Conservation (phyloP, 2,888 invertebrate genomes). For the Drosophila pseudotalamancana region DNA sequence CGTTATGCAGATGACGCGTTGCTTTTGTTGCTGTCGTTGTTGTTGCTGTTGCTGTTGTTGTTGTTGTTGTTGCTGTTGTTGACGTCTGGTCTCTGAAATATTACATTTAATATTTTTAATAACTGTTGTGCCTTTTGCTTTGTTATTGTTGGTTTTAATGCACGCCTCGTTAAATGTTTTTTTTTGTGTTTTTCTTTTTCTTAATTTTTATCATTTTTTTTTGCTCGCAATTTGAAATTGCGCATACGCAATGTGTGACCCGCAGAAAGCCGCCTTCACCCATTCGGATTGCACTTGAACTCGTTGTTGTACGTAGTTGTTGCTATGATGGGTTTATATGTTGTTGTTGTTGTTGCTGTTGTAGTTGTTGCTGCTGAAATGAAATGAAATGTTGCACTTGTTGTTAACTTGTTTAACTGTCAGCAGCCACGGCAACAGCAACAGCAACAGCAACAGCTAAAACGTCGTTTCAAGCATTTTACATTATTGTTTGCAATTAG, state of each 20-base stretch:
- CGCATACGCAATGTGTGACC: slow-evolving; percentile 75
- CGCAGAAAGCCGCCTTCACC: slow-evolving; percentile 12
- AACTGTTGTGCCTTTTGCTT: slow-evolving; percentile 27
- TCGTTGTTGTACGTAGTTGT: slow-evolving; percentile 32
- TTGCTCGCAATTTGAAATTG: slow-evolving; percentile 53
- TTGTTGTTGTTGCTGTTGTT: slow-evolving; percentile 19
- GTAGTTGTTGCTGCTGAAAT: slow-evolving; percentile 12
- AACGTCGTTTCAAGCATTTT: slow-evolving; percentile 41
- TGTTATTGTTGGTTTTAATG: slow-evolving; percentile 58
- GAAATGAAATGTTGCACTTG: slow-evolving; percentile 59
- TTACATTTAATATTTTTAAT: slow-evolving; percentile 72
- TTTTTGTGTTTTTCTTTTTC: slow-evolving; percentile 6
- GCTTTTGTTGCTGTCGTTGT: slow-evolving; percentile 32
- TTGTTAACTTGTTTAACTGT: slow-evolving; percentile 60
- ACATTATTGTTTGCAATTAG: slow-evolving; percentile 67
- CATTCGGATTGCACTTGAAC: slow-evolving; percentile 65
- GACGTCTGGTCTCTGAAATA: slow-evolving; percentile 53
- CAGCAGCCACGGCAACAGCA: slow-evolving; percentile 32
- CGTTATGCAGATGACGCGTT: slow-evolving; percentile 74
- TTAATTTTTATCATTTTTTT: slow-evolving; percentile 11
- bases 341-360: slow-evolving; percentile 27
- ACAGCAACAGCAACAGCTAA: slow-evolving; percentile 9
- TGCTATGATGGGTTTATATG: slow-evolving; percentile 35
- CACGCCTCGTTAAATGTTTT: slow-evolving; percentile 77
- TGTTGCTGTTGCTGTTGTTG: slow-evolving; percentile 16